Conservation (phyloP, 2,113 vertebrate species). For the Hippocampus zosterae region DNA sequence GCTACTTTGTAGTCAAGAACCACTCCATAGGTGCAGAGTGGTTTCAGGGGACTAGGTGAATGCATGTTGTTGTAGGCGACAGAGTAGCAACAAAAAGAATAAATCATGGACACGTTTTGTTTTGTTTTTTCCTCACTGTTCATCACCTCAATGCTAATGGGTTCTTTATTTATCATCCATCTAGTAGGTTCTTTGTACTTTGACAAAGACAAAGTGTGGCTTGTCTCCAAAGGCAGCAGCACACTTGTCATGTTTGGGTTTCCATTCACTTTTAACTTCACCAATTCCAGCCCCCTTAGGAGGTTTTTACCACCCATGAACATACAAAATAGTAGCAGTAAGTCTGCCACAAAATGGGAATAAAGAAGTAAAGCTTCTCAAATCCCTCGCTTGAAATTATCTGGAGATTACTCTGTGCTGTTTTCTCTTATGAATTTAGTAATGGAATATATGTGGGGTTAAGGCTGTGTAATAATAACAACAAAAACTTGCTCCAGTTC, state of each 20-base stretch:
- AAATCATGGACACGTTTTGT: constrained; percentile 35
- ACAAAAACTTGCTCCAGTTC: neutral
- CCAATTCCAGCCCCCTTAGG: constrained; percentile 50
- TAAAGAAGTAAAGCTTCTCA: constrained; percentile 26
- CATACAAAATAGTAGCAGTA: constrained; percentile 26
- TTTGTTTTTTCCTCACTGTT: constrained; percentile 1
- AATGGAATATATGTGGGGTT: neutral
- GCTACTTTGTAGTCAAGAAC: constrained; percentile 36
- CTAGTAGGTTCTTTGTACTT: constrained; percentile 28
- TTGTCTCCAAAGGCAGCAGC: constrained; percentile 24
- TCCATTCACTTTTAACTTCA: constrained; percentile 48
- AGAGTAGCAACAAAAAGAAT: constrained; percentile 3
- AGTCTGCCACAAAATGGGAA: constrained; percentile 26
- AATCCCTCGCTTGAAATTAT: constrained; percentile 20
- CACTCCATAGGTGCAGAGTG: constrained; percentile 15
- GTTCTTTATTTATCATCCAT: constrained; percentile 39
- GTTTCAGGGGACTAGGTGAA: constrained; percentile 1
- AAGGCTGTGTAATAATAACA: neutral
- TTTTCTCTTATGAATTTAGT: neutral
- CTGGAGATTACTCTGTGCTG: constrained; percentile 13
- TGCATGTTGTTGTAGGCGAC: neutral
- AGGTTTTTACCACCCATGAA: constrained; percentile 56
- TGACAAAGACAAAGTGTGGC: constrained; percentile 19
- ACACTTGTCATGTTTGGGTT: constrained; percentile 43
- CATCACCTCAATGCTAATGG: constrained; percentile 32